These are phyloP conservation scores for Percopsis omiscomaycus DNA, from an alignment of 2,797 vertebrate genomes.

Conservation along the genomic window DNA sequence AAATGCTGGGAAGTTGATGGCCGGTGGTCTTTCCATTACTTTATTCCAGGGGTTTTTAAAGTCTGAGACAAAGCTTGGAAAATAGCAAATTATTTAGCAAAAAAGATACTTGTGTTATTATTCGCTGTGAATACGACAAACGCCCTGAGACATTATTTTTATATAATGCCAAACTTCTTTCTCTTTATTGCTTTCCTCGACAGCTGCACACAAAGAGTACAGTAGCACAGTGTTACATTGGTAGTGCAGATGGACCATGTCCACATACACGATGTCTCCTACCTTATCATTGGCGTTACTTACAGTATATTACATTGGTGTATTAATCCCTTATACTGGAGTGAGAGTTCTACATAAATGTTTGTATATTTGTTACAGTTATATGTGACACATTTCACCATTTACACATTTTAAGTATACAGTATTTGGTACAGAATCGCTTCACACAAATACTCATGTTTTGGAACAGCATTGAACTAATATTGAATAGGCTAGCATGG, in stretches of 20 bases:
- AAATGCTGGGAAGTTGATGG: no score
- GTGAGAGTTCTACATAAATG: constrained; percentile 65
- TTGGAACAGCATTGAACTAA: constrained; percentile 27
- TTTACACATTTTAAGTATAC: constrained; percentile 32
- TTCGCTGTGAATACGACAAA: no score
- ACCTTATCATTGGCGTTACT: constrained; percentile 37
- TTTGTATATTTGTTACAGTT: constrained; percentile 61
- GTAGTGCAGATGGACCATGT: constrained; percentile 37
- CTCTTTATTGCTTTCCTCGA: constrained; percentile 62
- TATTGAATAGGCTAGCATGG: constrained; percentile 15
- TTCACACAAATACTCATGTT: constrained; percentile 26
- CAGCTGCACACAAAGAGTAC: constrained; percentile 28
- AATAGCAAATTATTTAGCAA: no score
- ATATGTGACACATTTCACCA: constrained; percentile 37
- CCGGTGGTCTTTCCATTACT: no score
- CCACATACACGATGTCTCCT: constrained; percentile 17
- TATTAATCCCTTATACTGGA: constrained; percentile 69
- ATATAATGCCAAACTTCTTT: constrained; percentile 42
- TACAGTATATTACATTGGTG: constrained; percentile 59
- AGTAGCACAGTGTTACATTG: constrained; percentile 31
- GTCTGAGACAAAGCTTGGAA: no score
- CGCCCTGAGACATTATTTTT: background rate
- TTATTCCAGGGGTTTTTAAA: no score
- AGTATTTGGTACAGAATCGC: no score
- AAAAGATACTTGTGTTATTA: no score